Percentiles rank a stretch among this genome's conserved stretches.
Evolutionary conservation across 2,113 vertebrate species (phyloP).

Genomic region (Gulo gulo): DNA sequence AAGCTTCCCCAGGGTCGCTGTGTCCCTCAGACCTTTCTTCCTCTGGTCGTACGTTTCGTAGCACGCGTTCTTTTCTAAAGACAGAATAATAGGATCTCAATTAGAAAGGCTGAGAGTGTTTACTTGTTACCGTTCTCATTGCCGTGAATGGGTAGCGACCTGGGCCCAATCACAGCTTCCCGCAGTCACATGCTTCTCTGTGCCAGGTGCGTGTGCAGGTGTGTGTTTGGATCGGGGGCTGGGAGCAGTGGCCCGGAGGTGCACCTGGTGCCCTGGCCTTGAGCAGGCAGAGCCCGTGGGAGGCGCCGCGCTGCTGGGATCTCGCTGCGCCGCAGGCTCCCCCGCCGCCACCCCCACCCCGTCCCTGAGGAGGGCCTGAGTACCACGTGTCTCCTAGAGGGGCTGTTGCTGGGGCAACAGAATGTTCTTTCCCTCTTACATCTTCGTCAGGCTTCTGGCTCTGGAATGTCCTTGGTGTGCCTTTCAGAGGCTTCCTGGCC

Average conservation of each 20-base stretch:
- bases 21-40: not conserved
- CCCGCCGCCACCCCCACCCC: fast-evolving
- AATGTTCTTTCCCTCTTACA: no score
- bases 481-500: not conserved
- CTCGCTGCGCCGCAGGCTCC: not conserved
- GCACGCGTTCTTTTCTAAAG: not conserved
- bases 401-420: not conserved
- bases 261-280: not conserved
- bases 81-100: not conserved
- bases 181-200: no score
- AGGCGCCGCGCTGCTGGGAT: not conserved
- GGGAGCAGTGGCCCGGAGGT: fast-evolving
- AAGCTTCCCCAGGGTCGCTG: fast-evolving
- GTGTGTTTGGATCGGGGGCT: fast-evolving
- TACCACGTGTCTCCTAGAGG: not conserved
- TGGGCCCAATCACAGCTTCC: fast-evolving
- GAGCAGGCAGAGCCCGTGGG: fast-evolving
- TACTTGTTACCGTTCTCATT: fast-evolving
- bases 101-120: fast-evolving
- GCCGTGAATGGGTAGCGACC: fast-evolving
- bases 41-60: fast-evolving
- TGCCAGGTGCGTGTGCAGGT: fast-evolving
- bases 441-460: not conserved
- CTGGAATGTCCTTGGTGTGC: not conserved
- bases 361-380: fast-evolving